These are phyloP conservation scores for Diplodus sargus DNA, from an alignment of 2,797 vertebrate species.

Conservation along the genomic window DNA sequence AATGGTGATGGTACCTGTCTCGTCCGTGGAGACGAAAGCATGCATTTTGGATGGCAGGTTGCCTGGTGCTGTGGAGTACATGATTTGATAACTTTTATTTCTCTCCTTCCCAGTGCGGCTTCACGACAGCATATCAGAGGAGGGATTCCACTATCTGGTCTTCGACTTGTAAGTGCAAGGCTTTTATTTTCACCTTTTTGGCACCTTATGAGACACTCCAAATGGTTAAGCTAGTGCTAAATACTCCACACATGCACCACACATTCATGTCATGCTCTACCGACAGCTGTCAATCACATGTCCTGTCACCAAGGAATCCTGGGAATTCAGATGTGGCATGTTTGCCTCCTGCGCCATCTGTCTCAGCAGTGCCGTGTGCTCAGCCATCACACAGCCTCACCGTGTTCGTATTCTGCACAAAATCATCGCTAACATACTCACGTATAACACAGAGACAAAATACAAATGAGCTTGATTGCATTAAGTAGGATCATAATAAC, in stretches of 20 bases:
- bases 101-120: constrained; percentile 65
- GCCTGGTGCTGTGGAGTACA: constrained; percentile 2
- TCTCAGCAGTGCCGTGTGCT: neutral
- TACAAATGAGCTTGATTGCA: no score
- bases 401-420: neutral
- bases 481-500: no score
- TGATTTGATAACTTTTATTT: constrained; percentile 7
- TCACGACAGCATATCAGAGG: constrained; percentile 86
- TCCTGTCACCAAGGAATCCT: constrained; percentile 21
- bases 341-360: constrained; percentile 34
- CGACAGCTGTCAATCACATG: constrained; percentile 29
- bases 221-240: neutral
- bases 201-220: neutral
- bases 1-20: no score
- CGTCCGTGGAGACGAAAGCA: no score
- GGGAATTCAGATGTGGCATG: constrained; percentile 11
- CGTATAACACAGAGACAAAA: no score
- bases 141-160: constrained; percentile 97
- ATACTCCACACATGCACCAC: neutral
- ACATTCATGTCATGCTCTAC: neutral
- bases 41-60: neutral
- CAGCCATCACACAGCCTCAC: neutral
- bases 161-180: constrained; percentile 87
- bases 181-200: constrained; percentile 42
- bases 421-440: neutral